Conservation (phyloP, 2,888 invertebrate genomes). For the Rotaria magnacalcarata region DNA sequence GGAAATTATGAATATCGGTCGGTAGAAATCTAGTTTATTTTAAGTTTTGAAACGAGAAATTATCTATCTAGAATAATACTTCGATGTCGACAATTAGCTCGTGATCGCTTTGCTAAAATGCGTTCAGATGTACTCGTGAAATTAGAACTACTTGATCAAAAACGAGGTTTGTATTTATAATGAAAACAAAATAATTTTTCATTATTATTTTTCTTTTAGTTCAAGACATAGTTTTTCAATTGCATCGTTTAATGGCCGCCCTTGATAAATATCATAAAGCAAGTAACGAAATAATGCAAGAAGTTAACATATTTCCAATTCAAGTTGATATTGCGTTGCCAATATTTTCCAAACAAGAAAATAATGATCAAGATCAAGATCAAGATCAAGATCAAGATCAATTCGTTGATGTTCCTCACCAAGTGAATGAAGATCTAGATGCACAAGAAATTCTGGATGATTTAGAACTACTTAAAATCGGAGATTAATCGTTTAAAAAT, state of each 20-base stretch:
- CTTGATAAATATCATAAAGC: conserved; percentile 73
- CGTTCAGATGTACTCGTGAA: conserved; percentile 78
- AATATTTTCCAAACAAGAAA: background rate
- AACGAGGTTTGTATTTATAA: conserved; percentile 68
- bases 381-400: background rate
- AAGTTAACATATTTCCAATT: conserved; percentile 79
- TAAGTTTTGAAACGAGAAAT: background rate
- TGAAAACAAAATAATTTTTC: background rate
- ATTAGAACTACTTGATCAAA: conserved; percentile 90
- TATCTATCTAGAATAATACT: conserved; percentile 70
- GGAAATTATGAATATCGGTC: conserved; percentile 95
- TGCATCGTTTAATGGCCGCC: conserved; percentile 75
- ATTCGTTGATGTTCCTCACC: background rate
- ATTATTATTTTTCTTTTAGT: conserved; percentile 60
- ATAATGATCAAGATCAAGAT: background rate
- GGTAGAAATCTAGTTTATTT: background rate
- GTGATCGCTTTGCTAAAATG: conserved; percentile 74
- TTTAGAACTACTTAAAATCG: background rate
- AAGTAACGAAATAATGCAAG: conserved; percentile 70
- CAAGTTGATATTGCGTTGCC: conserved; percentile 74
- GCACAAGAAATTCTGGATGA: background rate
- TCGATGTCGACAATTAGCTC: conserved; percentile 88
- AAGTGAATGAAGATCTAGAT: background rate
- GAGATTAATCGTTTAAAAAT: background rate
- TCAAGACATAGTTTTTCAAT: conserved; percentile 76